Conservation (phyloP, 1,140 invertebrate species). For the Zaprionus lachaisei region DNA sequence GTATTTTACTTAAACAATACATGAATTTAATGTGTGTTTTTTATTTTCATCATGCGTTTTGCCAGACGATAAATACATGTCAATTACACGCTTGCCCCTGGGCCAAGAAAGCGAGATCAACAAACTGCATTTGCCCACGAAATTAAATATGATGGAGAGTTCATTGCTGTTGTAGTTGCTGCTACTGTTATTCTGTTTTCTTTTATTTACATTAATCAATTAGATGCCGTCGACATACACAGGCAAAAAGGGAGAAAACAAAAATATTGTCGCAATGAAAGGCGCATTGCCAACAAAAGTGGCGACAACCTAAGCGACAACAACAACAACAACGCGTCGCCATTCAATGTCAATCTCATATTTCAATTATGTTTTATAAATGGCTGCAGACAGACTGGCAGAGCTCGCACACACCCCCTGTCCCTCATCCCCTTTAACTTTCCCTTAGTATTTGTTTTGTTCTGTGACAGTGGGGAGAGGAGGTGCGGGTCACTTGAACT, state of each 20-base stretch:
- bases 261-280: constrained; percentile 59
- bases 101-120: constrained; percentile 24
- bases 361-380: constrained; percentile 82
- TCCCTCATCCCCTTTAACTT: background rate
- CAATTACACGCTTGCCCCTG: constrained; percentile 31
- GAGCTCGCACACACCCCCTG: constrained; percentile 9
- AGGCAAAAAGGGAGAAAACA: constrained; percentile 29
- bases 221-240: constrained; percentile 55
- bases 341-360: constrained; percentile 81
- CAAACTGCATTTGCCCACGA: constrained; percentile 38
- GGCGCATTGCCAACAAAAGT: constrained; percentile 56
- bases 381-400: constrained; percentile 71
- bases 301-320: constrained; percentile 49
- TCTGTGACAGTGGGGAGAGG: background rate
- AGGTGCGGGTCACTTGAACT: background rate
- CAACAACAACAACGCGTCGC: constrained; percentile 39
- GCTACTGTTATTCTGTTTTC: constrained; percentile 26
- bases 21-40: constrained; percentile 8
- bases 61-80: constrained; percentile 38
- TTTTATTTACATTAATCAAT: constrained; percentile 76
- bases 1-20: background rate
- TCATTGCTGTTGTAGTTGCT: background rate
- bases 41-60: background rate
- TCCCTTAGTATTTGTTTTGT: constrained; percentile 18
- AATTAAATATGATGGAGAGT: constrained; percentile 42